These are phyloP conservation scores for Eupithecia tripunctaria DNA, from an alignment of 2,888 invertebrate genomes.

Conservation along the genomic window DNA sequence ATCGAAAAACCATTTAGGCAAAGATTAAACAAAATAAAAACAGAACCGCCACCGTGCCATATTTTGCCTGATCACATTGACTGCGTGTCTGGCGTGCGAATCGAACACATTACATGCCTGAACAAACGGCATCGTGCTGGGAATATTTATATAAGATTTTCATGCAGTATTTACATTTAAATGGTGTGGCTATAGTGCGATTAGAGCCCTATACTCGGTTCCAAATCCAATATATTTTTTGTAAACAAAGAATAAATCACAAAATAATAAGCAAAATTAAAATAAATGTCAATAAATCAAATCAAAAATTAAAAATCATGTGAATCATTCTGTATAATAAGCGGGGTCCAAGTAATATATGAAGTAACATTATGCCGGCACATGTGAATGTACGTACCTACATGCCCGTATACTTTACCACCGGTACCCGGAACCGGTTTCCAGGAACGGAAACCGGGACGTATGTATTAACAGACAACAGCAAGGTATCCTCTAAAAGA, in stretches of 20 bases:
- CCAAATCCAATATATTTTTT: not conserved
- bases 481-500: too few species aligned
- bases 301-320: too few species aligned
- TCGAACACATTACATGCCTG: constrained; percentile 14
- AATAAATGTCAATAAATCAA: too few species aligned
- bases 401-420: too few species aligned
- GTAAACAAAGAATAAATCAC: not conserved
- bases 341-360: too few species aligned
- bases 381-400: too few species aligned
- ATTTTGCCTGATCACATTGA: constrained; percentile 26
- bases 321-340: too few species aligned
- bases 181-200: not conserved
- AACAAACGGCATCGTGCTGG: constrained; percentile 25
- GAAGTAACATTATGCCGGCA: too few species aligned
- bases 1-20: not conserved
- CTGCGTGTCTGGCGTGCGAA: constrained; percentile 24
- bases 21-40: constrained; percentile 16
- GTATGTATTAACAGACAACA: not conserved
- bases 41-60: constrained; percentile 26
- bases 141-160: constrained; percentile 29
- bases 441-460: too few species aligned
- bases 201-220: not conserved
- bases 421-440: too few species aligned
- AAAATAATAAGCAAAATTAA: too few species aligned
- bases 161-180: not conserved